These are phyloP conservation scores for Chamaea fasciata DNA, from an alignment of 2,113 vertebrate genomes.

Conservation along the genomic window DNA sequence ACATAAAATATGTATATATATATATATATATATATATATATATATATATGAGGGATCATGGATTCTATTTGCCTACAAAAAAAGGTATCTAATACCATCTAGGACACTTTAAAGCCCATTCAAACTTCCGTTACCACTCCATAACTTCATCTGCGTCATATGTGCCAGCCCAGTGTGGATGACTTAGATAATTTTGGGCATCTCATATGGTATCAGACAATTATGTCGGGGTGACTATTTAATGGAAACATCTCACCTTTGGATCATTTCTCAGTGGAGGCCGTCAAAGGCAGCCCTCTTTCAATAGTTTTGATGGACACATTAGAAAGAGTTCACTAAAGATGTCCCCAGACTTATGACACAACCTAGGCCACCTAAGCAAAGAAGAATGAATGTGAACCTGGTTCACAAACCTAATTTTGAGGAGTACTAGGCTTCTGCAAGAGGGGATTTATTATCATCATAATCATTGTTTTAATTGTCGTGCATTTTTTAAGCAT, in stretches of 20 bases:
- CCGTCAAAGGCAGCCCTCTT: neutral
- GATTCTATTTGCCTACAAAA: neutral
- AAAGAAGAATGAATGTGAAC: neutral
- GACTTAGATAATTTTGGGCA: neutral
- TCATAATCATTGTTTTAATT: neutral
- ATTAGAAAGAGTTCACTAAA: neutral
- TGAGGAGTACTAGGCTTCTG: neutral
- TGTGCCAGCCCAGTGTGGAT: fast-evolving
- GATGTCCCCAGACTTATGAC: neutral
- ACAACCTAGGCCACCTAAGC: neutral
- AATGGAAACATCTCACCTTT: neutral
- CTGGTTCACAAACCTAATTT: neutral
- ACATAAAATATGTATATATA: neutral
- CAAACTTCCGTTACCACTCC: neutral
- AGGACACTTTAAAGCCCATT: neutral
- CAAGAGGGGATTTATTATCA: neutral
- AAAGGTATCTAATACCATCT: neutral
- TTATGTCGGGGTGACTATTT: neutral
- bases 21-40: too few species aligned
- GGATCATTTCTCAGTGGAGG: neutral
- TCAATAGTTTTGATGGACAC: neutral
- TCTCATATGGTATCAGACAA: neutral
- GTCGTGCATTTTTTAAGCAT: neutral
- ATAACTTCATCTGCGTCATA: neutral
- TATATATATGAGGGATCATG: neutral